A percentile compares a stretch with the other conserved stretches of the same genome.
Conservation (phyloP, 1,140 invertebrate species). For the Brachionus calyciflorus region DNA sequence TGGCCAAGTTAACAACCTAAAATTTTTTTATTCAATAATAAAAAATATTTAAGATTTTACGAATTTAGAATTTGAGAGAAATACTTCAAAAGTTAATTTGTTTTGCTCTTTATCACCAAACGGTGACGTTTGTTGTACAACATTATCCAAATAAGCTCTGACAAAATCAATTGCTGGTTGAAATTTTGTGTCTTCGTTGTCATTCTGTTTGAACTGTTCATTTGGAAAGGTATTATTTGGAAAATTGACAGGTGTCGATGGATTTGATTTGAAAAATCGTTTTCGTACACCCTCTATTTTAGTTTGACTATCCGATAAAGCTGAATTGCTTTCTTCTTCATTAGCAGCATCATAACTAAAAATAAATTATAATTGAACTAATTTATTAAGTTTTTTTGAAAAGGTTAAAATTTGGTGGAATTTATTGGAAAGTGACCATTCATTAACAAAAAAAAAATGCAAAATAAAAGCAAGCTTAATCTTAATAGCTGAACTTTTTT, state of each 20-base stretch:
- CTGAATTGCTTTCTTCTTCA: slow-evolving; percentile 9
- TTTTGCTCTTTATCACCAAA: slow-evolving; percentile 91
- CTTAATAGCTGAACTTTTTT: too few species aligned
- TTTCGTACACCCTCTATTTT: slow-evolving; percentile 22
- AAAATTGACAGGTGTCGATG: not conserved
- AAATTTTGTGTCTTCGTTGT: slow-evolving; percentile 70
- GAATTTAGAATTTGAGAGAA: not conserved
- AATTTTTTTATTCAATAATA: slow-evolving; percentile 57
- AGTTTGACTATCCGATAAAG: not conserved
- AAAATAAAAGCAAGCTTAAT: too few species aligned
- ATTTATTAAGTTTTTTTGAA: too few species aligned
- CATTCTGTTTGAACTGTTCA: not conserved
- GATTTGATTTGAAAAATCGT: not conserved
- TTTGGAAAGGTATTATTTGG: slow-evolving; percentile 4
- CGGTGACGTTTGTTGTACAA: slow-evolving; percentile 83
- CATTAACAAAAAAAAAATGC: too few species aligned
- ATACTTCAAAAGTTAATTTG: slow-evolving; percentile 86
- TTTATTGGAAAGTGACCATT: too few species aligned
- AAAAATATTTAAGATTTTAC: too few species aligned
- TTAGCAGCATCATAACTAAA: slow-evolving; percentile 27
- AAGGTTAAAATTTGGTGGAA: too few species aligned
- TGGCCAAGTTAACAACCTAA: slow-evolving; percentile 91
- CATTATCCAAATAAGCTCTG: slow-evolving; percentile 89
- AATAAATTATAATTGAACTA: not conserved
- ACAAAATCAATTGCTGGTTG: slow-evolving; percentile 87